Conservation (phyloP, 2,797 vertebrate genomes). For the Zalophus californianus region DNA sequence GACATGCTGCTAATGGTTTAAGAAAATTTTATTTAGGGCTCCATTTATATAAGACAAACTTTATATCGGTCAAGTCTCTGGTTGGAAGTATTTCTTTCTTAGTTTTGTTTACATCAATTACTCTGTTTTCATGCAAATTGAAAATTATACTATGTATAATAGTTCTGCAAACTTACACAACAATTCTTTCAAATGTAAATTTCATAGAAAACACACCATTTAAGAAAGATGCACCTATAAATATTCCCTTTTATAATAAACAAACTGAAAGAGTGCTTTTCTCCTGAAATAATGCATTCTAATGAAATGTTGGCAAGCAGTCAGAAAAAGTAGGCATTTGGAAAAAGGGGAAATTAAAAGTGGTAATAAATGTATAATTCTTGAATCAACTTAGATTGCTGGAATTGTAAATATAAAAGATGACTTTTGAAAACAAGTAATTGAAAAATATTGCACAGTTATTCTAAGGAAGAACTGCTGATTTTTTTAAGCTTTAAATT, state of each 20-base stretch:
- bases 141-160: conserved; percentile 6
- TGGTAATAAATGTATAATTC: not conserved
- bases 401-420: not conserved
- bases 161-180: not conserved
- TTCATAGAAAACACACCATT: not conserved
- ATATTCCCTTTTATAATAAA: not conserved
- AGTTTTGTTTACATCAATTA: not conserved
- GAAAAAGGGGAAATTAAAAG: not conserved
- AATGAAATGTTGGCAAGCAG: not conserved
- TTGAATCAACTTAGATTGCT: not conserved
- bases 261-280: not conserved
- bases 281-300: not conserved
- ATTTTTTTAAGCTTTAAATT: not conserved
- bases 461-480: not conserved
- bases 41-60: not conserved
- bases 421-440: conserved; percentile 27
- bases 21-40: not conserved
- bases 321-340: not conserved
- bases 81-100: not conserved
- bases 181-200: conserved; percentile 49
- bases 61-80: not conserved
- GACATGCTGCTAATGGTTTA: not conserved
- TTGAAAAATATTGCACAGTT: not conserved
- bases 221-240: conserved; percentile 17
- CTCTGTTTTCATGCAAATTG: not conserved